Evolutionary conservation across 2,113 vertebrate genomes (phyloP).

Genomic region (Sarotherodon lohbergeri): DNA sequence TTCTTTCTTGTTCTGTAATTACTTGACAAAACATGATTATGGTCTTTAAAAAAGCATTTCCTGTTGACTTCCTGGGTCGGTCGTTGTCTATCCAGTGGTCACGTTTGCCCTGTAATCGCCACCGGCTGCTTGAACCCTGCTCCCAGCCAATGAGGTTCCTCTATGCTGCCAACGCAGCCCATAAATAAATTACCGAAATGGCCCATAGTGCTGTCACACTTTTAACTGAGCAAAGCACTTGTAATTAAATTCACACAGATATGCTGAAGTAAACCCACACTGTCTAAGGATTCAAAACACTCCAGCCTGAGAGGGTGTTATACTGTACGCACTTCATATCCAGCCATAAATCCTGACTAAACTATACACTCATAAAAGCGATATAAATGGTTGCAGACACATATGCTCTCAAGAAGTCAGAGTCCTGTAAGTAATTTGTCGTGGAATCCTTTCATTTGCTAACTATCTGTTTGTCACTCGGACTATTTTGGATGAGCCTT

Average conservation of each 20-base stretch:
- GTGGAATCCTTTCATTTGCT: slow-evolving; percentile 64
- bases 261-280: slow-evolving; percentile 57
- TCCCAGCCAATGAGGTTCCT: slow-evolving; percentile 56
- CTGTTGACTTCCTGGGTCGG: slow-evolving; percentile 56
- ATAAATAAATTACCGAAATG: slow-evolving; percentile 66
- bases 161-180: slow-evolving; percentile 39
- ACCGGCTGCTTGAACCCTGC: slow-evolving; percentile 46
- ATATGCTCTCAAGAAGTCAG: slow-evolving; percentile 30
- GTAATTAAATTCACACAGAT: slow-evolving; percentile 72
- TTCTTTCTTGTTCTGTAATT: slow-evolving; percentile 54
- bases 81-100: slow-evolving; percentile 61
- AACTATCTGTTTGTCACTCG: slow-evolving; percentile 62
- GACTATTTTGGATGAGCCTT: slow-evolving; percentile 59
- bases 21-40: slow-evolving; percentile 63
- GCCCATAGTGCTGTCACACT: slow-evolving; percentile 53
- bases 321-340: slow-evolving; percentile 27
- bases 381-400: slow-evolving; percentile 54
- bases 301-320: slow-evolving; percentile 38
- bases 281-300: slow-evolving; percentile 59
- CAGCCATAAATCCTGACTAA: slow-evolving; percentile 54
- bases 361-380: slow-evolving; percentile 37
- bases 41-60: slow-evolving; percentile 56
- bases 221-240: slow-evolving; percentile 57
- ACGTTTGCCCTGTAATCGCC: slow-evolving; percentile 61
- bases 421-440: slow-evolving; percentile 63